Percentiles rank a stretch among this genome's conserved stretches.
Conservation (phyloP, 1,140 invertebrate genomes). For the Drosophila dunni region DNA sequence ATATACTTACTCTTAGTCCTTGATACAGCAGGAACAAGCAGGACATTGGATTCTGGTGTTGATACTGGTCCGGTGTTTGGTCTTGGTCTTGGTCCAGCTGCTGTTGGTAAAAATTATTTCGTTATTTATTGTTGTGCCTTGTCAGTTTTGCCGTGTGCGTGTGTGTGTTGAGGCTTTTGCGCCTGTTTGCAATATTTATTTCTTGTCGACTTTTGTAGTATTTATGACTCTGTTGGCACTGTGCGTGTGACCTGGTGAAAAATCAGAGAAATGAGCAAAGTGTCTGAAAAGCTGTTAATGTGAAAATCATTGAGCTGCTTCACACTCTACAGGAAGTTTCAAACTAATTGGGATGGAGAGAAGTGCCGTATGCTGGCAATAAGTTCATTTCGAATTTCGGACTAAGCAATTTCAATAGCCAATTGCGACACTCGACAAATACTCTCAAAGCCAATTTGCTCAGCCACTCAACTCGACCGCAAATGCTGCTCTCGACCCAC, state of each 20-base stretch:
- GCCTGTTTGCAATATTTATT: conserved; percentile 58
- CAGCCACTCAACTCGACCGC: conserved; percentile 56
- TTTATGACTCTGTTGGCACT: conserved; percentile 52
- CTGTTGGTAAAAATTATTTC: conserved; percentile 52
- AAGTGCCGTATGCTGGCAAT: conserved; percentile 24
- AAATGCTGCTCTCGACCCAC: conserved; percentile 49
- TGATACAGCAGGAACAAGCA: conserved; percentile 9
- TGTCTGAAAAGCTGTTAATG: conserved; percentile 67
- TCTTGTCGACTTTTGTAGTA: conserved; percentile 52
- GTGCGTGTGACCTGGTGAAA: conserved; percentile 37
- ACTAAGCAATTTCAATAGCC: conserved; percentile 53
- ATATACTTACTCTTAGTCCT: conserved; percentile 3
- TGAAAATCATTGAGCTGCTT: conserved; percentile 56
- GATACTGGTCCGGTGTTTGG: neutral
- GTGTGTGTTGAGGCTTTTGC: conserved; percentile 12
- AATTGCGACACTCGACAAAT: conserved; percentile 37
- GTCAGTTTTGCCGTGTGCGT: conserved; percentile 7
- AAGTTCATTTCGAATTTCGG: conserved; percentile 42
- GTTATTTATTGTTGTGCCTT: conserved; percentile 60
- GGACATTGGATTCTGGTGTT: conserved; percentile 14
- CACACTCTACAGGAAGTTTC: conserved; percentile 6
- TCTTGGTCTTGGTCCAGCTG: conserved; percentile 5
- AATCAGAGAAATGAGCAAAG: conserved; percentile 27
- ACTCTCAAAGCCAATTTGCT: conserved; percentile 63
- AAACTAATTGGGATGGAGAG: conserved; percentile 25